A percentile compares a stretch with the other conserved stretches of the same genome.
Conservation (phyloP, 2,797 vertebrate species). For the Echeneis naucrates region DNA sequence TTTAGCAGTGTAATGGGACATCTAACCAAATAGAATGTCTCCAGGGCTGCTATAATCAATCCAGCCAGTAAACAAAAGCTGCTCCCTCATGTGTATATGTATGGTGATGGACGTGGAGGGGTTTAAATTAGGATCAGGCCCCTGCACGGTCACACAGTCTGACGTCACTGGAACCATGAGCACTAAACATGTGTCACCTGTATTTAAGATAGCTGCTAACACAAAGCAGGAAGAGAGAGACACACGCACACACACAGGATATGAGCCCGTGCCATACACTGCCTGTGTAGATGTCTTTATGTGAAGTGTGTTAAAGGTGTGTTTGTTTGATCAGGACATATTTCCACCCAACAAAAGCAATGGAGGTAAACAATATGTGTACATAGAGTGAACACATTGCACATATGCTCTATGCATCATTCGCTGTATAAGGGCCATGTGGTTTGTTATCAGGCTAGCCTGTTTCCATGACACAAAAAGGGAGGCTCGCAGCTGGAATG, state of each 20-base stretch:
- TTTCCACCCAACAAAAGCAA: constrained; percentile 44
- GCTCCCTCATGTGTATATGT: constrained; percentile 29
- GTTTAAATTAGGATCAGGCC: constrained; percentile 39
- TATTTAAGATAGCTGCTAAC: constrained; percentile 36
- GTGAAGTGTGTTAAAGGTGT: constrained; percentile 52
- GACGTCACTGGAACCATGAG: constrained; percentile 47
- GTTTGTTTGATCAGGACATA: constrained; percentile 44
- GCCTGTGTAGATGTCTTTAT: constrained; percentile 13
- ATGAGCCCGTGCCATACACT: constrained; percentile 9
- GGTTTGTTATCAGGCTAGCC: constrained; percentile 49
- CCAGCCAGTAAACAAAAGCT: constrained; percentile 42
- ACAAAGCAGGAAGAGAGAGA: constrained; percentile 14
- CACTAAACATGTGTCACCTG: constrained; percentile 58
- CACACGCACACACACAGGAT: background rate
- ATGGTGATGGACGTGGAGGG: constrained; percentile 20
- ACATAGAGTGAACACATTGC: constrained; percentile 4
- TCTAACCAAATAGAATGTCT: constrained; percentile 52
- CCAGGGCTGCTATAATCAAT: constrained; percentile 44
- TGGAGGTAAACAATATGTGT: constrained; percentile 30
- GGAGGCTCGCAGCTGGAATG: constrained; percentile 43
- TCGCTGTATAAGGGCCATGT: constrained; percentile 27
- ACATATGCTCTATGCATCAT: constrained; percentile 6
- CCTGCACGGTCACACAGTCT: constrained; percentile 13
- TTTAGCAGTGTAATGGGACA: constrained; percentile 48
- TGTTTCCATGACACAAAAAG: constrained; percentile 56